Conservation (phyloP, 2,888 invertebrate species). For the Merodon equestris region DNA sequence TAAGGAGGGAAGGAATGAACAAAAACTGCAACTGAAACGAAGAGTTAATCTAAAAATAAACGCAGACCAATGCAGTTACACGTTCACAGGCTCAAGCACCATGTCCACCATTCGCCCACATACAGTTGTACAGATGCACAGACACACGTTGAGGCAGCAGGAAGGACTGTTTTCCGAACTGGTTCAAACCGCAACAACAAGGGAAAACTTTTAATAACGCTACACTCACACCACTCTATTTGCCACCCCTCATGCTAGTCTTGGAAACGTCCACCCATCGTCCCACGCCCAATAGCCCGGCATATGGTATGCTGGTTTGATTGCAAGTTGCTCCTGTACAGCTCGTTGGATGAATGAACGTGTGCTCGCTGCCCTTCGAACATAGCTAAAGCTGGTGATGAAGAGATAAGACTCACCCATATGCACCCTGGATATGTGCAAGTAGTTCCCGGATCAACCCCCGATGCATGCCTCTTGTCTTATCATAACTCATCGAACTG, state of each 20-base stretch:
- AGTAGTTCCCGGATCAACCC: conserved; percentile 21
- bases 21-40: conserved; percentile 12
- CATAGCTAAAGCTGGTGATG: conserved; percentile 6
- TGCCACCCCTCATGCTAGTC: conserved; percentile 12
- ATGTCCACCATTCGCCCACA: too few relatives aligned
- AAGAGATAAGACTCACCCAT: conserved; percentile 19
- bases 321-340: conserved; percentile 25
- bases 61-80: conserved; percentile 46
- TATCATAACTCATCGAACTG: conserved; percentile 15
- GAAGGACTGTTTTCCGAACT: conserved; percentile 9
- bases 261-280: background rate
- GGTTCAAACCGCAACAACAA: conserved; percentile 53
- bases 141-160: too few relatives aligned
- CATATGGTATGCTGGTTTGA: conserved; percentile 6
- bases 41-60: conserved; percentile 59
- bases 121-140: too few relatives aligned
- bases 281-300: background rate
- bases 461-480: conserved; percentile 35
- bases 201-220: conserved; percentile 52
- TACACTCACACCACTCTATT: conserved; percentile 31
- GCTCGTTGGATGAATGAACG: conserved; percentile 38
- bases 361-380: conserved; percentile 27
- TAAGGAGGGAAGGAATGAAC: conserved; percentile 15
- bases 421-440: too few relatives aligned
- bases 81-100: conserved; percentile 1